Conservation (phyloP, 92 coral and sea anemone genomes). For the Heliopora coerulea region DNA sequence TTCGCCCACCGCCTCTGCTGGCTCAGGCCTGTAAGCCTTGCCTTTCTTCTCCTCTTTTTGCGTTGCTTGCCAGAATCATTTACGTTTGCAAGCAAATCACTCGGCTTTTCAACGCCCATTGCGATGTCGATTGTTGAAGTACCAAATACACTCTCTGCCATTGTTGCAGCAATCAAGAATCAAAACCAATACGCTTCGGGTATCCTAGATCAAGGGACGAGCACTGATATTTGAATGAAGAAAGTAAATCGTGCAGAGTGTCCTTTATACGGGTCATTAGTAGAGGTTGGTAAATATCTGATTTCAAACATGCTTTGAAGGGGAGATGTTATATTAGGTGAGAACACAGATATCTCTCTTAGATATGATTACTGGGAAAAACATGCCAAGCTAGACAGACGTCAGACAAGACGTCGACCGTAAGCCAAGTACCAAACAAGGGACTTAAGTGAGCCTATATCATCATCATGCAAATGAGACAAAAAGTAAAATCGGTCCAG, state of each 20-base stretch:
- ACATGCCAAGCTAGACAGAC: constrained; percentile 36
- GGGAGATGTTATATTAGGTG: constrained; percentile 42
- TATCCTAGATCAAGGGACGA: background rate
- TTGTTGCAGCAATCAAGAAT: background rate
- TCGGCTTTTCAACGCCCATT: constrained; percentile 30
- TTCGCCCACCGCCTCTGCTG: constrained; percentile 94
- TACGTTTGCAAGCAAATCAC: constrained; percentile 17
- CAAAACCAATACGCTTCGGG: background rate
- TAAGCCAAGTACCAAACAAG: constrained; percentile 34
- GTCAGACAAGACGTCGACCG: constrained; percentile 29
- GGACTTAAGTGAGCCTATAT: constrained; percentile 2
- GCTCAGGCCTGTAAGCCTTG: constrained; percentile 87
- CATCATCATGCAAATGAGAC: constrained; percentile 6
- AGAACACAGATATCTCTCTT: constrained; percentile 46
- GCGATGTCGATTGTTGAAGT: constrained; percentile 25
- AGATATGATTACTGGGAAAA: constrained; percentile 39
- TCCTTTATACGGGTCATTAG: constrained; percentile 36
- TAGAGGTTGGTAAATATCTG: constrained; percentile 25
- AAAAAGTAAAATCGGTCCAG: too few relatives aligned
- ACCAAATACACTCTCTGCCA: constrained; percentile 41
- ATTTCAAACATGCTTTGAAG: constrained; percentile 36
- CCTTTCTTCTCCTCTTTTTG: constrained; percentile 75
- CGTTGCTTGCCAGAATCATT: constrained; percentile 34
- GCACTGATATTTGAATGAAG: constrained; percentile 17
- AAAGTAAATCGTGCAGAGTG: background rate